Evolutionary conservation across 2,113 vertebrate genomes (phyloP).

Genomic region (Salminus brasiliensis): DNA sequence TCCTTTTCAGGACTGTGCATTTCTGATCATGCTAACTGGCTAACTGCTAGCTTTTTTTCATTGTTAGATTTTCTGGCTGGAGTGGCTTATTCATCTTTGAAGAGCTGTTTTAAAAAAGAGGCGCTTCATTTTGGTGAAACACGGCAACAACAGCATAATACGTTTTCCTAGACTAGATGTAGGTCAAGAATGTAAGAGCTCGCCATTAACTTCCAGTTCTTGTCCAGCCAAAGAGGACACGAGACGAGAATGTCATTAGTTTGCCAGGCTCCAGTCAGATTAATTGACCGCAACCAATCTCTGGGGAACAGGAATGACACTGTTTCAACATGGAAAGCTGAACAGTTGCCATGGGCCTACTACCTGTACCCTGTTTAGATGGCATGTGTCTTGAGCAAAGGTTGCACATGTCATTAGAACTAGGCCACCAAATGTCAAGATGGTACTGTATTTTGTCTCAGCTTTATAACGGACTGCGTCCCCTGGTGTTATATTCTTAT

Average conservation of each 20-base stretch:
- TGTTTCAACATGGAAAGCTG: not conserved
- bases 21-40: not conserved
- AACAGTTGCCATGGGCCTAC: not conserved
- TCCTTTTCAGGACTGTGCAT: not conserved
- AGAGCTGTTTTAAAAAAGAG: not conserved
- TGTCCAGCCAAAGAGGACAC: not conserved
- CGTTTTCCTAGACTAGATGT: not conserved
- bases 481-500: not conserved
- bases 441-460: not conserved
- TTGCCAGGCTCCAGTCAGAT: not conserved
- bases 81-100: not conserved
- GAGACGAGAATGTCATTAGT: not conserved
- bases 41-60: not conserved
- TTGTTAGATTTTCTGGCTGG: not conserved
- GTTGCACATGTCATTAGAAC: not conserved
- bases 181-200: constrained; percentile 11
- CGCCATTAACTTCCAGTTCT: not conserved
- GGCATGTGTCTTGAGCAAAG: not conserved
- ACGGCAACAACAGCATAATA: not conserved
- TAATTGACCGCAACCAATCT: not conserved
- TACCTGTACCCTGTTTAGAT: not conserved
- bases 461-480: not conserved
- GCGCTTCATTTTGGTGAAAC: not conserved
- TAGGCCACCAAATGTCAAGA: constrained; percentile 14
- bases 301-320: not conserved